Percentiles rank a stretch among this genome's conserved stretches.
phyloP scores from a whole-genome alignment of 2,797 vertebrate species.

The Anabacerthia variegaticeps region DNA sequence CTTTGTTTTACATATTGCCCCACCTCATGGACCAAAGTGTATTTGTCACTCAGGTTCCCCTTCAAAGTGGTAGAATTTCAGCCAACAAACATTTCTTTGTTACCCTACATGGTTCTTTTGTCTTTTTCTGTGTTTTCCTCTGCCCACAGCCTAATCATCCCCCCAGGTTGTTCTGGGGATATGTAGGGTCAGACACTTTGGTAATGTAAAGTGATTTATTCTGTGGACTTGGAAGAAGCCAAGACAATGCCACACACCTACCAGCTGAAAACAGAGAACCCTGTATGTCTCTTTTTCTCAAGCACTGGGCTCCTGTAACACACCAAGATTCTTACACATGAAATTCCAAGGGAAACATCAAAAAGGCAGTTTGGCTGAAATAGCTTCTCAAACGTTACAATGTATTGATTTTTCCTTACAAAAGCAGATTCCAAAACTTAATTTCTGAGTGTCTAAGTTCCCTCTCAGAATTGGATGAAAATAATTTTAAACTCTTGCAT shows the following conservation, averaged over 20 bases:
- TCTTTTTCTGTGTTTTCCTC: background rate
- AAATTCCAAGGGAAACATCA: background rate
- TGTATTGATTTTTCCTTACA: background rate
- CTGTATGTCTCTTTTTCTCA: background rate
- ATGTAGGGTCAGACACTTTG: background rate
- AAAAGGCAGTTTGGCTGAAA: background rate
- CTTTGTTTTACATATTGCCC: background rate
- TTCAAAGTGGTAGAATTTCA: background rate
- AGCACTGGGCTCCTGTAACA: background rate
- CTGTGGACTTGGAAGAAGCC: background rate
- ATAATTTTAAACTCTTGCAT: background rate
- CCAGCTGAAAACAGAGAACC: background rate
- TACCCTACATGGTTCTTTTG: background rate
- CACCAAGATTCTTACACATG: background rate
- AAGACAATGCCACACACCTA: background rate
- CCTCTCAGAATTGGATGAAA: background rate
- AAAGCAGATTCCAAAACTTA: background rate
- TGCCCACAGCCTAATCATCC: background rate
- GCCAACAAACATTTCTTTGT: background rate
- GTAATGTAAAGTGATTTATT: background rate
- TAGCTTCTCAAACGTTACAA: background rate
- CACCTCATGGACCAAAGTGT: background rate
- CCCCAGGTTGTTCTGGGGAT: background rate
- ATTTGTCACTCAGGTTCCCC: background rate
- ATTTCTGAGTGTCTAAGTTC: constrained; percentile 4